Evolutionary conservation across 2,113 vertebrate genomes (phyloP).

Genomic region (Cebidichthys violaceus): DNA sequence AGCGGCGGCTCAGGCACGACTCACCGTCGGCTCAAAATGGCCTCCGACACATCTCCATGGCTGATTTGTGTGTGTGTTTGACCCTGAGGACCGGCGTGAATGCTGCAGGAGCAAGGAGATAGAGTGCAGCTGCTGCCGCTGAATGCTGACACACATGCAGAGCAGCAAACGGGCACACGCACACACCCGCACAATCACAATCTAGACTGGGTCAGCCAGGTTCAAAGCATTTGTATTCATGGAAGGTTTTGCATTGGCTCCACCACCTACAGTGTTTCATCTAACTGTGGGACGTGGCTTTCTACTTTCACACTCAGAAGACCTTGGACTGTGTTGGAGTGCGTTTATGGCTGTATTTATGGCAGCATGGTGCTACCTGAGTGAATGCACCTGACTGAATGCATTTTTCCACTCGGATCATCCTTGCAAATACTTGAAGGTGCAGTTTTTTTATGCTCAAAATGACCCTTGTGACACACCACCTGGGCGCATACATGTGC

Average conservation of each 20-base stretch:
- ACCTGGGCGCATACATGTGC: conserved; percentile 2
- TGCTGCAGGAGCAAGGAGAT: conserved; percentile 73
- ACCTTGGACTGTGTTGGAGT: conserved; percentile 73
- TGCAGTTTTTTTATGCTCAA: conserved; percentile 48
- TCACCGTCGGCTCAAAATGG: conserved; percentile 75
- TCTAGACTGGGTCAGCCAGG: conserved; percentile 77
- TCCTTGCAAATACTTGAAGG: conserved; percentile 54
- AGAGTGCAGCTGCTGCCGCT: conserved; percentile 73
- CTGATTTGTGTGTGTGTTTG: conserved; percentile 80
- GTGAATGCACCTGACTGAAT: conserved; percentile 56
- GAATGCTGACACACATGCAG: conserved; percentile 73
- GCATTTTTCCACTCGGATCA: conserved; percentile 56
- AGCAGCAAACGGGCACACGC: conserved; percentile 24
- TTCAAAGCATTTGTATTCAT: conserved; percentile 84
- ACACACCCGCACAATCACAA: conserved; percentile 70
- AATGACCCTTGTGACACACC: conserved; percentile 50
- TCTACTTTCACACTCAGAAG: conserved; percentile 73
- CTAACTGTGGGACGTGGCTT: conserved; percentile 74
- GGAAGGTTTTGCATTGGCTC: conserved; percentile 80
- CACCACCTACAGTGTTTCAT: conserved; percentile 82
- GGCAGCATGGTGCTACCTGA: conserved; percentile 56
- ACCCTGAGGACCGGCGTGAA: conserved; percentile 75
- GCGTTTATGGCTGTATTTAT: conserved; percentile 70
- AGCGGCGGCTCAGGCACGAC: conserved; percentile 71
- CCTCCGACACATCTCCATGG: conserved; percentile 78